Conservation (phyloP, 2,888 invertebrate species). For the Brachyptera risi region DNA sequence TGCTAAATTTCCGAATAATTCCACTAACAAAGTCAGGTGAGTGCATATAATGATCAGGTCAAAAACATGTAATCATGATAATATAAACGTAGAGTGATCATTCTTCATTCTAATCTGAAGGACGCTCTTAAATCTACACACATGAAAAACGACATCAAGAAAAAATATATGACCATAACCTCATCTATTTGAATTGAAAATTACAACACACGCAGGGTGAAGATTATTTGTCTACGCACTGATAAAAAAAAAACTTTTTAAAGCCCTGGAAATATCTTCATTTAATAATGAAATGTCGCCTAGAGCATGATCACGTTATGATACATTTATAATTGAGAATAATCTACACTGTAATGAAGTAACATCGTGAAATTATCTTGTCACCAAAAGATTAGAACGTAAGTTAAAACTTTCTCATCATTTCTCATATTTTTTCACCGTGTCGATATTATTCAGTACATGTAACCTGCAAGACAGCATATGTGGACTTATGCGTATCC, state of each 20-base stretch:
- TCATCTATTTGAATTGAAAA: constrained; percentile 7
- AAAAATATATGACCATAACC: no score
- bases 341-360: constrained; percentile 3
- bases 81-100: no score
- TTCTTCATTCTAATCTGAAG: no score
- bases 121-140: no score
- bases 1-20: no score
- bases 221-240: constrained; percentile 10
- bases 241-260: constrained; percentile 2
- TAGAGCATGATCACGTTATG: neutral
- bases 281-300: constrained; percentile 8
- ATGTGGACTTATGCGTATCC: no score
- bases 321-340: constrained; percentile 17
- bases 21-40: no score
- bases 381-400: constrained; percentile 2
- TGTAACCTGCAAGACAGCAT: no score
- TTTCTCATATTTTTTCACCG: constrained; percentile 7
- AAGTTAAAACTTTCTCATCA: constrained; percentile 2
- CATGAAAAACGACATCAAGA: no score
- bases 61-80: no score
- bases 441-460: no score
- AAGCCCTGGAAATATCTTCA: constrained; percentile 11
- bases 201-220: neutral
- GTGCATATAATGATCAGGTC: no score
- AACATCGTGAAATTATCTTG: constrained; percentile 15